Base-by-base conservation (phyloP, 2,797 vertebrate genomes). In the Malacoctenus gilli region DNA sequence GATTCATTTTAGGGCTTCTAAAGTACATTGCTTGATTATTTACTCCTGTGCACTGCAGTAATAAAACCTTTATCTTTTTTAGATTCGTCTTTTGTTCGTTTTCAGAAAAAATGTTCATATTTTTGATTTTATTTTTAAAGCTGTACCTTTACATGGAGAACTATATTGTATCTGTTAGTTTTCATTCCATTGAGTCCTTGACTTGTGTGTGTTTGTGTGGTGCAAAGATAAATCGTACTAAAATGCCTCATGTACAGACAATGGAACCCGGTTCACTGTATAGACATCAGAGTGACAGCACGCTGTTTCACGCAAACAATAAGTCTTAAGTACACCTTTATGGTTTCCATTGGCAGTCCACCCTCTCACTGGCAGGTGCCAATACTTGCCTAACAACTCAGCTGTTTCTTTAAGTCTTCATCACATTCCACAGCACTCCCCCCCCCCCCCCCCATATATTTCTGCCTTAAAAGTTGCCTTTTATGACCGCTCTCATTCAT, bases 391-490 rank as follows among this genome's bases (percentile, higher is more conserved):
- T 52, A 36, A 13, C 38, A 30, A 15, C 19, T 21, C 56, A 55
- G 25, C 42, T 61, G 36, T 56, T 19, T 39, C 4, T 74, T 67
- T 63, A 38, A 19, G 34, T 54, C 7, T 74, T 57, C 23, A 51
- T 57, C 30, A 20, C 41, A 60, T 61, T 64, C 42, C 47, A 68
- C 18, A 68, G 65, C 22, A 52, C 76, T 66, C 53, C 64, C 51
- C 22, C 9, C 54, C 65, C 22, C 54, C 76, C 68, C 53, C 64
- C 51, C 22, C 9, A 56, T 38, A 75, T 76, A 37, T 71, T 60
- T 89, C 75, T 89, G 90, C 91, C 90, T 91, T 90, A 89, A 84
- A 58, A 78, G 53, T 56, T 71, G 77, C 79, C 80, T 84, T 82
- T 79, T 80, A 39, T 61, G 59, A 68, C 72, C 39, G 28, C 35